Conservation (phyloP, 2,113 vertebrate genomes). For the Cyphomyrus discorhynchus region DNA sequence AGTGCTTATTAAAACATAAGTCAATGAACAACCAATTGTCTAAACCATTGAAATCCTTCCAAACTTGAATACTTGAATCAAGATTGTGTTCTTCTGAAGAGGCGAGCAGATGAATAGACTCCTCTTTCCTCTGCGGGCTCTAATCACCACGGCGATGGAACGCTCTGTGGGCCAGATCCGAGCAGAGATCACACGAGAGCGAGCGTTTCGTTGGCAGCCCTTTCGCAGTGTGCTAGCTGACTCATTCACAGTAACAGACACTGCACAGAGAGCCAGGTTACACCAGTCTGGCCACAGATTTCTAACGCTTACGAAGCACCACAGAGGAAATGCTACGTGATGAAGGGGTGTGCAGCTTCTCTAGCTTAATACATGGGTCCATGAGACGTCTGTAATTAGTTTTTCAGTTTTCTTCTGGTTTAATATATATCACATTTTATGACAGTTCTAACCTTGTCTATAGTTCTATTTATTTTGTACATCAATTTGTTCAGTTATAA, state of each 20-base stretch:
- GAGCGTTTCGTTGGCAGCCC: background rate
- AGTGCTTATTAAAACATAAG: background rate
- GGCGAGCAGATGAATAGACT: background rate
- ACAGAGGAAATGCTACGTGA: background rate
- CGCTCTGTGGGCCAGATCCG: background rate
- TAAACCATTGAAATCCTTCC: background rate
- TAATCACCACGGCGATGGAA: background rate
- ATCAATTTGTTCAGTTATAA: background rate
- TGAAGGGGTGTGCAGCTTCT: background rate
- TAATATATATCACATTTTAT: background rate
- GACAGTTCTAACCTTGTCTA: background rate
- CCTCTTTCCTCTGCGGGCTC: background rate
- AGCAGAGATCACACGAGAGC: background rate
- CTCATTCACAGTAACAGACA: constrained; percentile 5
- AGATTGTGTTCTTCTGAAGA: background rate
- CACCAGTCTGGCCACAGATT: background rate
- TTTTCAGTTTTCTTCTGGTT: background rate
- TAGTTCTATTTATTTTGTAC: background rate
- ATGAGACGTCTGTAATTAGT: background rate
- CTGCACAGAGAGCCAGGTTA: background rate
- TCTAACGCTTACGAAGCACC: background rate
- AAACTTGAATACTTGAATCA: background rate
- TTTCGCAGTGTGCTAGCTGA: background rate
- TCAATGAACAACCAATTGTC: background rate
- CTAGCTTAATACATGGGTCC: background rate